Base-by-base conservation (phyloP, 1,140 invertebrate genomes). In the Drosophila busckii region DNA sequence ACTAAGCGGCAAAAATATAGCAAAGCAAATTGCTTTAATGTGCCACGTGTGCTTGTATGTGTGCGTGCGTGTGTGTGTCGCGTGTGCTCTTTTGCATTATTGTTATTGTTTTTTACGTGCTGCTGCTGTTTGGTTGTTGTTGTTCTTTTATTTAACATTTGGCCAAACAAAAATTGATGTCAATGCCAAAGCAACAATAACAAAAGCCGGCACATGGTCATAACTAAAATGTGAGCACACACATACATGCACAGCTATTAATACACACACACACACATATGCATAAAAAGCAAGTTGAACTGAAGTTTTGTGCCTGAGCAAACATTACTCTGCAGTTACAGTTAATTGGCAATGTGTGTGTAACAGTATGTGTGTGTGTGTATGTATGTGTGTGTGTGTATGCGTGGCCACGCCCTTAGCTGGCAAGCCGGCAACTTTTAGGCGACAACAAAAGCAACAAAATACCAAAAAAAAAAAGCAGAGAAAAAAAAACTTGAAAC, bases 321-420 rank as follows among this genome's bases (percentile, higher is more conserved):
- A 75, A 80, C 69, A 80, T 80, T 80, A 82, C 75, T 75, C 75
- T 82, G 76, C 75, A 80, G 63, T 80, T 80, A 82, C 55, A 60
- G 75, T 82, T 80, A 80, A 80, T 80, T 80, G 75, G 75, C 73
- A 80, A 62, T 44, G 50, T 44, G n/a, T n/a, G n/a, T n/a, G n/a
- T n/a, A n/a, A n/a, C n/a, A n/a, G n/a, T n/a, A n/a, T n/a, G n/a
- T n/a, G n/a, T n/a, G n/a, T n/a, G n/a, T n/a, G n/a, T n/a, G n/a
- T n/a, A n/a, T n/a, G n/a, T n/a, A n/a, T n/a, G n/a, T n/a, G n/a
- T n/a, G n/a, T n/a, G n/a, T n/a, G n/a, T n/a, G n/a, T n/a, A n/a
- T n/a, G n/a, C n/a, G n/a, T n/a, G n/a, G n/a, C n/a, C 49, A 15
- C 32, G 32, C 31, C 44, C 45, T 32, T n/a, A n/a, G n/a, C n/a